Conservation (phyloP, 2,113 vertebrate species). For the Macrotus californicus region DNA sequence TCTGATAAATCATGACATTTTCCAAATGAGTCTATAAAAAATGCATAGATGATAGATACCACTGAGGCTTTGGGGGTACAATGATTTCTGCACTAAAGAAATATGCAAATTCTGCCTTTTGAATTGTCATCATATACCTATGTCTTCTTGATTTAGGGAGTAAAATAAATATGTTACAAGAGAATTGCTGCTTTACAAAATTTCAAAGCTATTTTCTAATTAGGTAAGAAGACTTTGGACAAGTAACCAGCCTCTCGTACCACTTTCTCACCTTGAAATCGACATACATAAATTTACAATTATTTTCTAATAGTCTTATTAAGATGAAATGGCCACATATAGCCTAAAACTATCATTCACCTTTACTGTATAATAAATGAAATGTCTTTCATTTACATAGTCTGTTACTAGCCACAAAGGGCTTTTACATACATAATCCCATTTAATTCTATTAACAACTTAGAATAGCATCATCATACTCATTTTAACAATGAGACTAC, state of each 20-base stretch:
- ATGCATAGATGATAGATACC: constrained; percentile 30
- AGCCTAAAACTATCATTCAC: neutral
- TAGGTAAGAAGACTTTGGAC: neutral
- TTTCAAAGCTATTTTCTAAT: neutral
- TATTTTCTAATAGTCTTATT: neutral
- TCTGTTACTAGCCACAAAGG: neutral
- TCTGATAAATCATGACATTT: constrained; percentile 60
- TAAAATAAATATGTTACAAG: neutral
- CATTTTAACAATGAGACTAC: neutral
- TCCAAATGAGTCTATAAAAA: constrained; percentile 61
- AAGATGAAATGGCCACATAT: neutral
- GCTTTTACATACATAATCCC: neutral
- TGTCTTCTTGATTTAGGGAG: neutral
- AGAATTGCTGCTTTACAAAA: neutral
- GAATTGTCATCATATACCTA: neutral
- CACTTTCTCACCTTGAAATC: neutral
- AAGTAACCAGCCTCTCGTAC: neutral
- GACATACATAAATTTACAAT: neutral
- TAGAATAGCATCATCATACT: neutral
- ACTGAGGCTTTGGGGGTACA: neutral
- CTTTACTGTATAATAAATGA: neutral
- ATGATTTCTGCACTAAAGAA: constrained; percentile 34
- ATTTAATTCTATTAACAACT: neutral
- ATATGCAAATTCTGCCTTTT: neutral
- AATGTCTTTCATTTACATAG: neutral